Base-by-base conservation (phyloP, 1,140 invertebrate species). In the Hydropsyche tenuis region DNA sequence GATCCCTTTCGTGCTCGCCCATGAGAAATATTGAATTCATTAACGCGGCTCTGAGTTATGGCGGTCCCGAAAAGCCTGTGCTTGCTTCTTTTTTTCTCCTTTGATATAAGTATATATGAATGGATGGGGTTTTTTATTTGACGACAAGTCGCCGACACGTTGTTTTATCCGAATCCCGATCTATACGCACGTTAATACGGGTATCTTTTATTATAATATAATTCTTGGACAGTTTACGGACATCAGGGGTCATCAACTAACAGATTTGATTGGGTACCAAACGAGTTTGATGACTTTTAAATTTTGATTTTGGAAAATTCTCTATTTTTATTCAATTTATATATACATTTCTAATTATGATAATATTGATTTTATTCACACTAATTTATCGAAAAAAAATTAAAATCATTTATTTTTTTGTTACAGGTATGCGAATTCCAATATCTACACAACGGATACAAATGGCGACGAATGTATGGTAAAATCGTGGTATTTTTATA, bases 201-300 rank as follows among this genome's bases (percentile, higher is more conserved):
- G 75, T 71, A 73, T 73, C 66, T 65, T 76, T 76, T 76, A 76
- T 76, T 76, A 76, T 76, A 76, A 76, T 76, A 76, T 76, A 73
- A 76, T 73, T 72, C 75, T 53, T 51, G 71, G 65, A 70, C 72
- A 73, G 72, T 76, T 72, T 71, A 73, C 60, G 60, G 62, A 72
- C 45, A 9, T 66, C 43, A 63, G 51, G 20, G 64, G 56, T 72
- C 25, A 20, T 4, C 14, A 63, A 72, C 71, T 60, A 30, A 12
- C 37, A 9, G 70, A 16, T 43, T 18, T 18, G 30, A 45, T 30
- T 27, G 1, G 48, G 1, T 20, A 20, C 48, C 18, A n/a, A 1
- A 18, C 30, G 30, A 37, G 3, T 4, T 37, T 37, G 9, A 37
- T 37, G 9, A 37, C 3, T 37, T 37, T 37, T 37, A 9, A 37